Percentiles rank a stretch among this genome's conserved stretches.
phyloP scores from a whole-genome alignment of 37 sponge, comb jelly and placozoan genomes.

The Bolinopsis microptera region DNA sequence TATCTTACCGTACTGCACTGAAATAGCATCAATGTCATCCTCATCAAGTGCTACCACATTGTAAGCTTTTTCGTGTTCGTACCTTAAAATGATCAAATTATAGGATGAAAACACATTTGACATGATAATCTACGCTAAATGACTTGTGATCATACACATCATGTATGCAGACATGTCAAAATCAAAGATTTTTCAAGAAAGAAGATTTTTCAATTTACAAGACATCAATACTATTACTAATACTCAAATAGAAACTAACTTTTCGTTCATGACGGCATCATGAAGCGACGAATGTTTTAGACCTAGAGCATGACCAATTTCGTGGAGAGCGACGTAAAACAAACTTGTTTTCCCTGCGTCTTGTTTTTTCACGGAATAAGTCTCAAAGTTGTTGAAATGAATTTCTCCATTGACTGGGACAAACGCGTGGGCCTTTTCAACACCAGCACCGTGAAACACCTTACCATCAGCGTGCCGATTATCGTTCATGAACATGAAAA shows the following conservation, averaged over 20 bases:
- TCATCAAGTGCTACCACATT: neutral
- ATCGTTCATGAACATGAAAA: neutral
- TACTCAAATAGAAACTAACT: too few relatives aligned
- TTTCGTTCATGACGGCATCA: too few relatives aligned
- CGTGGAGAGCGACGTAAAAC: neutral
- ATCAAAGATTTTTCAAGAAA: too few relatives aligned
- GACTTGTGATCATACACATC: too few relatives aligned
- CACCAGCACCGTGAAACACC: neutral
- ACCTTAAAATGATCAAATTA: too few relatives aligned
- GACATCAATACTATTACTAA: too few relatives aligned
- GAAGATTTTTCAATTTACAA: too few relatives aligned
- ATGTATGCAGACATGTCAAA: too few relatives aligned
- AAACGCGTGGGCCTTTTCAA: neutral
- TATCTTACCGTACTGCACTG: neutral
- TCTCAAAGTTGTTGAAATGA: neutral
- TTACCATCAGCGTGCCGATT: neutral
- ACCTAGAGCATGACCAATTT: neutral
- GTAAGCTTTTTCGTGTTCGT: neutral
- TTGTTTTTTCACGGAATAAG: neutral
- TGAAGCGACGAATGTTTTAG: too few relatives aligned
- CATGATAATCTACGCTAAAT: too few relatives aligned
- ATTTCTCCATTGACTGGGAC: neutral
- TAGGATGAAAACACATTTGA: too few relatives aligned
- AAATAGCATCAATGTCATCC: neutral
- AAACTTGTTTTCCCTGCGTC: neutral